Evolutionary conservation across 2,113 vertebrate genomes (phyloP), one percentile per base, ranked within the genome.

Genomic region (Numenius arquata): DNA sequence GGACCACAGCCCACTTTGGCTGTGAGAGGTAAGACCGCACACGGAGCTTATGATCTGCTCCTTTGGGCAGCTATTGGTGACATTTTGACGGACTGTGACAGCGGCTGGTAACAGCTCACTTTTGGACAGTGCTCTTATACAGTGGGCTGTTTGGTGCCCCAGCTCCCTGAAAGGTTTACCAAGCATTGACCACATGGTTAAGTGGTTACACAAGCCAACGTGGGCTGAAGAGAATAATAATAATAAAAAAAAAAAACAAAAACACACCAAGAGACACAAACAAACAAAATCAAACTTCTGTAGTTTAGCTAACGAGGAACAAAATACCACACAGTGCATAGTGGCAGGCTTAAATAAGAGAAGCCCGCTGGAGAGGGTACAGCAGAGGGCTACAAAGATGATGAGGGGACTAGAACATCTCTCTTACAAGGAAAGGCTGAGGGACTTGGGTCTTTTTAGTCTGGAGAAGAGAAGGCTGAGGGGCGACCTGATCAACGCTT

Each of bases 31-130:
- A 30, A 77, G 43, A 32, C 1, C 17, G 58, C 34, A 15, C 4
- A 26, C 5, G 58, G n/a, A 70, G 48, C 38, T 65, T 22, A 13
- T 15, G 6, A 30, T 40, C 38, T 41, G 25, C 18, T 26, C 26
- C 50, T n/a, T 32, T 17, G 8, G 2, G 2, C 2, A 2, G 43
- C 23, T 27, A 63, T 6, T 12, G 7, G 36, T 7, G 7, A 43
- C 41, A 43, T 50, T 38, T 48, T 4, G 3, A 63, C 19, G 7
- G 8, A 25, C 32, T 17, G 32, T 23, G 30, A 48, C 5, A 36
- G n/a, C 47, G 18, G 6, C 41, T 8, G 16, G 47, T 12, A 19
- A 30, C 22, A 7, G 21, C 66, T 72, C 21, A 2, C 26, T 48
- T 53, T 27, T 11, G 18, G 59, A 41, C 25, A 36, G 14, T 21